Evolutionary conservation across 2,888 invertebrate species (phyloP).

Genomic region (Notodonta ziczac): DNA sequence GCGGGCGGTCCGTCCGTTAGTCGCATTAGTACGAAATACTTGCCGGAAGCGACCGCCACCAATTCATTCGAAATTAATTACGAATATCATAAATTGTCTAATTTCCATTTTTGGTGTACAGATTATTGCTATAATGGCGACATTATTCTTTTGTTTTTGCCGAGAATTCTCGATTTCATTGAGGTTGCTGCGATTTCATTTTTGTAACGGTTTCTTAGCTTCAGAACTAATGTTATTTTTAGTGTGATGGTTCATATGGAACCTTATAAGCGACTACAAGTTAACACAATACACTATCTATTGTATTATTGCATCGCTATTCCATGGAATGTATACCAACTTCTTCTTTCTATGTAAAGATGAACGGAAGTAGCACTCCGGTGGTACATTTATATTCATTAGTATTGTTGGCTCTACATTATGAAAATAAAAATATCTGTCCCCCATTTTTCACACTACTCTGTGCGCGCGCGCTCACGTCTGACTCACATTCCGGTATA

Average conservation of each 20-base stretch:
- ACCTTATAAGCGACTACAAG: too few species aligned
- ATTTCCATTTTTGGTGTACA: slow-evolving; percentile 26
- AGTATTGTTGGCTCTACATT: too few species aligned
- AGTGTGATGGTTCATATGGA: too few species aligned
- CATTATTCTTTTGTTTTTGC: not conserved
- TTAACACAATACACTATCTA: too few species aligned
- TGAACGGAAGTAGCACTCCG: too few species aligned
- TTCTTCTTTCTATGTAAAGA: too few species aligned
- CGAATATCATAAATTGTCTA: slow-evolving; percentile 27
- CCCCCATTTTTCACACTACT: not conserved
- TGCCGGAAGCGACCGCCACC: slow-evolving; percentile 22
- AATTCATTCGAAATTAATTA: slow-evolving; percentile 38
- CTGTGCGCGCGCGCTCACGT: slow-evolving; percentile 1
- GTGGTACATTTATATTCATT: not conserved
- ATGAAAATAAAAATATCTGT: not conserved
- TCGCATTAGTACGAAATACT: slow-evolving; percentile 4
- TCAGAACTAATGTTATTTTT: too few species aligned
- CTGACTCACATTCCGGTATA: slow-evolving; percentile 5
- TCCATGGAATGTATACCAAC: too few species aligned
- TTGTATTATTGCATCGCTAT: too few species aligned
- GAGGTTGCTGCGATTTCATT: too few species aligned
- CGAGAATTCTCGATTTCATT: too few species aligned
- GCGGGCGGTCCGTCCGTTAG: slow-evolving; percentile 32
- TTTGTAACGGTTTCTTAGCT: too few species aligned
- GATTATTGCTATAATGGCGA: slow-evolving; percentile 1